phyloP scores from a whole-genome alignment of 2,113 vertebrate species.

The Bubo blakistoni region DNA sequence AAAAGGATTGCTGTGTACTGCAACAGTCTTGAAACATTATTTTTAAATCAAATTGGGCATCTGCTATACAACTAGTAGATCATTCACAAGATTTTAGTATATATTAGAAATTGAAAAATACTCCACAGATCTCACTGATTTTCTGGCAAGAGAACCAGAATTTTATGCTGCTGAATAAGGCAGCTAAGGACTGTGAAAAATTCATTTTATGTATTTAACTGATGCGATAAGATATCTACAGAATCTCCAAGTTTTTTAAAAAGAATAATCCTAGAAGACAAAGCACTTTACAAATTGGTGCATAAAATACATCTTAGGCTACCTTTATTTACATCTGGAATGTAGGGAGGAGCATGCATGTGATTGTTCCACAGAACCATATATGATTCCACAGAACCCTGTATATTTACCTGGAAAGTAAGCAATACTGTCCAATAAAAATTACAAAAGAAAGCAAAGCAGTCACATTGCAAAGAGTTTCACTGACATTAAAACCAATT shows the following conservation, averaged over 20 bases:
- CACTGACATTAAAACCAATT: not conserved
- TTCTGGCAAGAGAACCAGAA: not conserved
- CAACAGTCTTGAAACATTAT: not conserved
- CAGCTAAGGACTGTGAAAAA: not conserved
- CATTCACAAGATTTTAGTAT: not conserved
- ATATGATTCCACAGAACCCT: not conserved
- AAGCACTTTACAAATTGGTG: not conserved
- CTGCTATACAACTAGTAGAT: not conserved
- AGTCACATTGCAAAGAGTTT: not conserved
- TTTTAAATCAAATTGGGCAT: not conserved
- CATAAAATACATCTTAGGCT: not conserved
- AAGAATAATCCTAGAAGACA: not conserved
- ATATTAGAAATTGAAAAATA: not conserved
- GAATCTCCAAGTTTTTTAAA: not conserved
- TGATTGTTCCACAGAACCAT: not conserved
- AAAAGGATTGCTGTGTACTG: not conserved
- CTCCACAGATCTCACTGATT: not conserved
- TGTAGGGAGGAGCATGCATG: not conserved
- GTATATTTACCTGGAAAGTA: not conserved
- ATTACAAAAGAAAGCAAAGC: not conserved
- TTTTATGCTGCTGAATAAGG: not conserved
- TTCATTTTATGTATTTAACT: not conserved
- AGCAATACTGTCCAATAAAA: not conserved
- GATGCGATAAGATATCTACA: not conserved
- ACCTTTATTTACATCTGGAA: not conserved